Base-by-base conservation (phyloP, 2,888 invertebrate species). In the Sminthurides aquaticus region DNA sequence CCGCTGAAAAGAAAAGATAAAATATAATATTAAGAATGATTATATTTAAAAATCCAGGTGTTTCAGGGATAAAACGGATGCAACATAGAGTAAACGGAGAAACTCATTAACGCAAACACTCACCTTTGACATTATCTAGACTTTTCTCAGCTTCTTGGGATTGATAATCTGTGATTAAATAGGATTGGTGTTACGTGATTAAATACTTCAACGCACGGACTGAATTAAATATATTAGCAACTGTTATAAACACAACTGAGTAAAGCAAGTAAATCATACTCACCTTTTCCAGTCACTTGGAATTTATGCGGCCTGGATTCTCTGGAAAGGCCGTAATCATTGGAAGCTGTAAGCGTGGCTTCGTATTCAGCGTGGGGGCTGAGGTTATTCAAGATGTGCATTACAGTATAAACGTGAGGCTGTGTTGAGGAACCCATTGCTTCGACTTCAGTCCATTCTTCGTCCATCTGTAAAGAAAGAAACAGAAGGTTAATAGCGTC, bases 251-350 rank as follows among this genome's bases (percentile, higher is more conserved):
- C n/a, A n/a, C n/a, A n/a, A n/a, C n/a, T n/a, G n/a, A n/a, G n/a
- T n/a, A n/a, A n/a, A n/a, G n/a, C n/a, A n/a, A n/a, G n/a, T n/a
- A n/a, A n/a, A n/a, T n/a, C n/a, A n/a, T 15, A 34, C 43, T 52
- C 67, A 71, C 71, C 70, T 66, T 59, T 59, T 25, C 70, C 69
- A 58, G 67, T 67, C 24, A 71, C 66, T 24, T 71, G 70, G 71
- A 81, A 79, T 20, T 76, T 73, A 49, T 77, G 76, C 1, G 76
- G 70, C n/a, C 76, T 74, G 1, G 81, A 79, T 63, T 75, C 77
- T 5, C 79, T 77, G 1, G 81, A 81, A 81, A 81, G 81, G 2
- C 82, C 82, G 68, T 80, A 79, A 1, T 71, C 66, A 72, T 82
- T 82, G 67, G 75, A 74, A 0, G 82, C 79, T 59, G 78, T 75